These are phyloP conservation scores for Empidonax traillii DNA, from an alignment of 2,113 vertebrate species.

Conservation along the genomic window DNA sequence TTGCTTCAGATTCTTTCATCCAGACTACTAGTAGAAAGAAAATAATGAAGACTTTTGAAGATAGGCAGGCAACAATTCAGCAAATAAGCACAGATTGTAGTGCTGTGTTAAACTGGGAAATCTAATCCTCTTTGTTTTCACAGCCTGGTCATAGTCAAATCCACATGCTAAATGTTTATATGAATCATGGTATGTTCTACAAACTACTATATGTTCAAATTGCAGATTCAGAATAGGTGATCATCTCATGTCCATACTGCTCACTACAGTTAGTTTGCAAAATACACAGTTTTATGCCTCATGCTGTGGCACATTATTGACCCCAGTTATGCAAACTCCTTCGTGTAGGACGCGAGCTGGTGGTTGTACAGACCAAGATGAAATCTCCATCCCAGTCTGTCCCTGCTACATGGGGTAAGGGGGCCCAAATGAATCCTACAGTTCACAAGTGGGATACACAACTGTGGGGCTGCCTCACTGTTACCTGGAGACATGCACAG, in stretches of 20 bases:
- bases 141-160: not conserved
- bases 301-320: not conserved
- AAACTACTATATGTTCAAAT: not conserved
- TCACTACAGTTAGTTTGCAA: not conserved
- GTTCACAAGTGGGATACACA: not conserved
- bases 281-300: not conserved
- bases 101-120: not conserved
- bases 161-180: not conserved
- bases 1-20: not conserved
- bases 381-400: not conserved
- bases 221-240: not conserved
- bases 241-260: not conserved
- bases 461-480: not conserved
- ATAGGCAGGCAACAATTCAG: not conserved
- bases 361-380: not conserved
- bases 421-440: not conserved
- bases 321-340: not conserved
- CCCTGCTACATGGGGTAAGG: not conserved
- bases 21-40: not conserved
- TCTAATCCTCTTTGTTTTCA: not conserved
- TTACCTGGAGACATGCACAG: not conserved
- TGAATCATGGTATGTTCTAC: not conserved
- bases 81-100: not conserved
- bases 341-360: fast-evolving
- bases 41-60: not conserved